Percentiles rank a stretch among this genome's conserved stretches.
These are phyloP conservation scores for Notolabrus celidotus DNA, from an alignment of 2,797 vertebrate species.

Conservation along the genomic window DNA sequence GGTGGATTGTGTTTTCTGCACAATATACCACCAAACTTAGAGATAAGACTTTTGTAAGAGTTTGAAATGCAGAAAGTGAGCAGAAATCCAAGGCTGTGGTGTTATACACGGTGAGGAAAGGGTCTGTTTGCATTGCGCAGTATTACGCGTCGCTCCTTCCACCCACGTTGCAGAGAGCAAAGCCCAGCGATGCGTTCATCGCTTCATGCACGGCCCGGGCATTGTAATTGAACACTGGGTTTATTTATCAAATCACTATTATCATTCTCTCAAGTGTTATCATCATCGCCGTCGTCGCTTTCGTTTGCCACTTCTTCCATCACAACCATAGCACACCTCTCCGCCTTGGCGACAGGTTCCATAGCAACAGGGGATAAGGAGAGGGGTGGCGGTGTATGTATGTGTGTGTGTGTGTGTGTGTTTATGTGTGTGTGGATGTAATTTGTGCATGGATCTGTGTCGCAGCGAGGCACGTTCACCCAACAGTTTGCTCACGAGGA, in stretches of 20 bases:
- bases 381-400: conserved; percentile 51
- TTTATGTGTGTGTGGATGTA: conserved; percentile 14
- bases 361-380: conserved; percentile 82
- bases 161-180: conserved; percentile 82
- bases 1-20: conserved; percentile 13
- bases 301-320: conserved; percentile 62
- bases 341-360: conserved; percentile 84
- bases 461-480: conserved; percentile 67
- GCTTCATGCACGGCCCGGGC: conserved; percentile 15
- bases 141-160: conserved; percentile 82
- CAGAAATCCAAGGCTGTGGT: conserved; percentile 40
- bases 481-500: conserved; percentile 59
- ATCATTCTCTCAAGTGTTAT: conserved; percentile 34
- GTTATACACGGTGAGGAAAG: conserved; percentile 67
- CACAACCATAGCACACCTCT: conserved; percentile 70
- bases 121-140: conserved; percentile 83
- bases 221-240: conserved; percentile 32
- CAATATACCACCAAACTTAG: conserved; percentile 48
- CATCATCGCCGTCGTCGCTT: conserved; percentile 31
- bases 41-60: conserved; percentile 42
- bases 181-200: conserved; percentile 51
- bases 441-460: conserved; percentile 57
- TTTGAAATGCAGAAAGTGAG: conserved; percentile 1
- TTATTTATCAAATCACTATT: conserved; percentile 37
- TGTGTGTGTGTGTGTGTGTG: conserved; percentile 25